Conservation (phyloP, 2,797 vertebrate species). For the Pipistrellus nathusii region DNA sequence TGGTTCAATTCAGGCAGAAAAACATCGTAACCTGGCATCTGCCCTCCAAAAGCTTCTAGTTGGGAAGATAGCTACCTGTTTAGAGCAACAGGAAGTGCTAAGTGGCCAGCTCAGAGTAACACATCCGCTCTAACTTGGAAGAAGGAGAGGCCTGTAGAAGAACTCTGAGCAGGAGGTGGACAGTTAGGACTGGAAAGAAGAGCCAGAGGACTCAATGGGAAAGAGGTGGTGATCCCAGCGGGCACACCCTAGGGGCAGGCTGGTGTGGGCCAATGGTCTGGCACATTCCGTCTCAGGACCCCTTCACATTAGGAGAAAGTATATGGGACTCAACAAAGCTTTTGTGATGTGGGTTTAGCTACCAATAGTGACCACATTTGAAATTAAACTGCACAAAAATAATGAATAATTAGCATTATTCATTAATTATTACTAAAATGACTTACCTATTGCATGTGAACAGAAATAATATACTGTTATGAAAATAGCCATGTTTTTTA, state of each 20-base stretch:
- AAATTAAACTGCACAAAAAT: not conserved
- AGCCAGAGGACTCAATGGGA: accelerated
- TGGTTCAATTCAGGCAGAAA: accelerated
- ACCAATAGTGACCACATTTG: not conserved
- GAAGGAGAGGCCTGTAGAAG: not conserved
- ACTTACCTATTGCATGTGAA: not conserved
- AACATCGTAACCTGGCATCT: not conserved
- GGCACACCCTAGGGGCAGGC: accelerated
- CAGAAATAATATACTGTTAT: not conserved
- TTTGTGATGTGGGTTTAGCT: not conserved
- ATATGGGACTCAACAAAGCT: not conserved
- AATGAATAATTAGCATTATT: not conserved
- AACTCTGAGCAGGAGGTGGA: not conserved
- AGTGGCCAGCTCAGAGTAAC: not conserved
- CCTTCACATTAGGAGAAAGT: not conserved
- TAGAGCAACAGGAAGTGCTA: not conserved
- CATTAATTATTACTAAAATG: not conserved
- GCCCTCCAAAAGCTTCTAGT: not conserved
- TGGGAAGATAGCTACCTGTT: not conserved
- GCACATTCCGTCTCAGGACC: not conserved
- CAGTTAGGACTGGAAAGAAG: too few species aligned
- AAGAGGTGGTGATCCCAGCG: accelerated
- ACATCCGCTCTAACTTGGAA: not conserved
- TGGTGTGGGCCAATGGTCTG: accelerated
- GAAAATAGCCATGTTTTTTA: not conserved